These are phyloP conservation scores for Tipula lateralis DNA, from an alignment of 2,888 invertebrate genomes.

Conservation along the genomic window DNA sequence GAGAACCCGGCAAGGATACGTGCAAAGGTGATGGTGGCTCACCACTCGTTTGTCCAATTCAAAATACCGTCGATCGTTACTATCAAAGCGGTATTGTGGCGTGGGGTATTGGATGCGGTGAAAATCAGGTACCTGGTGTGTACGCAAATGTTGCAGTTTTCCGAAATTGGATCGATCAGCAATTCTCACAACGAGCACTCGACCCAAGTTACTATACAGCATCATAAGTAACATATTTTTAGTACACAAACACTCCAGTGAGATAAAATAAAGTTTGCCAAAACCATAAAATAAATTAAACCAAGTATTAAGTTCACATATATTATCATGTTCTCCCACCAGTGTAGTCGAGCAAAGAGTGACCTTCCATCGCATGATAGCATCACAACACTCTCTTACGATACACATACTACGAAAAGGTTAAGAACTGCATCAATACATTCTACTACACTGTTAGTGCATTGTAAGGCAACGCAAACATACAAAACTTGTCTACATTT, in stretches of 20 bases:
- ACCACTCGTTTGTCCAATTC: slow-evolving; percentile 68
- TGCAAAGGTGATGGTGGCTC: slow-evolving; percentile 77
- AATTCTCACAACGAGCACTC: slow-evolving; percentile 40
- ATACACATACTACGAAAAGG: too few relatives aligned
- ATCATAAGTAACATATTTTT: not conserved
- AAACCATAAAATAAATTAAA: too few relatives aligned
- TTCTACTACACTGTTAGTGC: too few relatives aligned
- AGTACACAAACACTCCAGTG: not conserved
- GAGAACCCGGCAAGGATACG: slow-evolving; percentile 66
- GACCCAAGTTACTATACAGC: slow-evolving; percentile 30
- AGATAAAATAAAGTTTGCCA: not conserved
- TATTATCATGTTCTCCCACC: too few relatives aligned
- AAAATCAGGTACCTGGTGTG: slow-evolving; percentile 62
- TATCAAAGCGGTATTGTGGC: slow-evolving; percentile 63
- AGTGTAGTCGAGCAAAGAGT: too few relatives aligned
- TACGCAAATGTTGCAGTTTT: slow-evolving; percentile 65
- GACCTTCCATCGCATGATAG: too few relatives aligned
- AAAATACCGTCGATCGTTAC: slow-evolving; percentile 43
- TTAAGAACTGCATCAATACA: too few relatives aligned
- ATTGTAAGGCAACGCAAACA: too few relatives aligned
- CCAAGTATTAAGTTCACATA: too few relatives aligned
- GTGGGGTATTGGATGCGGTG: slow-evolving; percentile 78
- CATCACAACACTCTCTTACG: too few relatives aligned
- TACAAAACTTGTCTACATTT: too few relatives aligned
- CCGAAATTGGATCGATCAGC: slow-evolving; percentile 65